Evolutionary conservation across 2,797 vertebrate genomes (phyloP), one percentile per base, ranked within the genome.

Genomic region (Acanthiza pusilla): DNA sequence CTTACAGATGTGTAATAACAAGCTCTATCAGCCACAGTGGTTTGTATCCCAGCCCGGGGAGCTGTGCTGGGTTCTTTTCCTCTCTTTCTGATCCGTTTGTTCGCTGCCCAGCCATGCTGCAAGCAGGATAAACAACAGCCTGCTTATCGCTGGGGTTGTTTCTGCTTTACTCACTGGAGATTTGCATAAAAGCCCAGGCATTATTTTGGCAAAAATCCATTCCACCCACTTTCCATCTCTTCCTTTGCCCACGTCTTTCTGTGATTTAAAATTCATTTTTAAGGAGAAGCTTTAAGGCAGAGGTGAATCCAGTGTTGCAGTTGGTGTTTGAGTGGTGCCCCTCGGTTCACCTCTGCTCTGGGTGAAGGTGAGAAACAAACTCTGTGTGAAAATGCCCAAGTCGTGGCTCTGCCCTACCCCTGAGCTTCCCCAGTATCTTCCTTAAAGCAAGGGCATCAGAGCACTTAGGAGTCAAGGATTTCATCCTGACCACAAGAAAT

Each of bases 71-170:
- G 36, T 70, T 63, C 6, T 55, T 57, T 60, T 58, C 53, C 58
- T 43, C 62, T 32, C 72, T 34, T 58, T 2, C 71, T n/a, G 53
- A 51, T 50, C 65, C 9, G 0, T 51, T 48, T 45, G 45, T 32
- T 81, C 10, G 0, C 50, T n/a, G 54, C n/a, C 78, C 54, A 38
- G 45, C 50, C 1, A 1, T 1, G 4, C 75, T 68, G 50, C 63
- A 29, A 18, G 55, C 55, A 17, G n/a, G 21, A 61, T 3, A 9
- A 61, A 61, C 4, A 27, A 4, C 76, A 65, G 20, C 12, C 51
- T 51, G 11, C 76, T 11, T 36, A 36, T 4, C 0, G 0, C 63
- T 50, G 25, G 2, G 1, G n/a, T 6, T 57, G 27, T 2, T 47
- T 38, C 73, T 78, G 71, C 75, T 85, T 61, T 43, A 18, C 68